Percentiles rank a stretch among this genome's conserved stretches.
These are phyloP conservation scores for Irena cyanogastra DNA, from an alignment of 2,113 vertebrate species.

Conservation along the genomic window DNA sequence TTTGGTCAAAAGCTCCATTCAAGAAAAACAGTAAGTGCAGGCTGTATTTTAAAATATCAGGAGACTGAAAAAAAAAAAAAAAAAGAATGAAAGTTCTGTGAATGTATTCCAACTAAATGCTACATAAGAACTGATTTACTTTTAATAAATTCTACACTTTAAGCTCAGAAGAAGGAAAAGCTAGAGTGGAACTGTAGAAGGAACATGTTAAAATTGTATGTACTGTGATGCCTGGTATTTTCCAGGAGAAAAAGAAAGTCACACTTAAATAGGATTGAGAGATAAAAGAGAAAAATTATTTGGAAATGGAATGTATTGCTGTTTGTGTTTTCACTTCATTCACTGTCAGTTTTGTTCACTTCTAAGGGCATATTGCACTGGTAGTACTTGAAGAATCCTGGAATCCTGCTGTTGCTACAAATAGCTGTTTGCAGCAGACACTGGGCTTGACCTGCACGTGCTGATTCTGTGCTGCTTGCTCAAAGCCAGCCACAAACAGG, in stretches of 20 bases:
- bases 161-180: neutral
- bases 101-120: neutral
- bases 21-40: neutral
- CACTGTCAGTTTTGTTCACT: neutral
- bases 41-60: neutral
- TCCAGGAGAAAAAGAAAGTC: neutral
- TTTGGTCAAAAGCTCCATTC: neutral
- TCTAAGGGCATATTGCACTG: neutral
- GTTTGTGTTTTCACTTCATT: neutral
- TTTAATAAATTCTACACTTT: neutral
- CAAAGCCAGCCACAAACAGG: neutral
- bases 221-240: neutral
- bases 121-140: neutral
- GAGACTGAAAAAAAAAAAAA: too few species aligned
- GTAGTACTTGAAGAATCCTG: neutral
- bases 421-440: neutral
- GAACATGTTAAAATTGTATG: neutral
- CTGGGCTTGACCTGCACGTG: rapidly evolving
- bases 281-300: neutral
- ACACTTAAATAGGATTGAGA: neutral
- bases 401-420: neutral
- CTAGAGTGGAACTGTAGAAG: neutral
- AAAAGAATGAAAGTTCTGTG: neutral
- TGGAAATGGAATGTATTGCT: neutral
- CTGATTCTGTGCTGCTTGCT: neutral